These are phyloP conservation scores for Coenobita brevimanus DNA, from an alignment of 1,140 invertebrate species.

Conservation along the genomic window DNA sequence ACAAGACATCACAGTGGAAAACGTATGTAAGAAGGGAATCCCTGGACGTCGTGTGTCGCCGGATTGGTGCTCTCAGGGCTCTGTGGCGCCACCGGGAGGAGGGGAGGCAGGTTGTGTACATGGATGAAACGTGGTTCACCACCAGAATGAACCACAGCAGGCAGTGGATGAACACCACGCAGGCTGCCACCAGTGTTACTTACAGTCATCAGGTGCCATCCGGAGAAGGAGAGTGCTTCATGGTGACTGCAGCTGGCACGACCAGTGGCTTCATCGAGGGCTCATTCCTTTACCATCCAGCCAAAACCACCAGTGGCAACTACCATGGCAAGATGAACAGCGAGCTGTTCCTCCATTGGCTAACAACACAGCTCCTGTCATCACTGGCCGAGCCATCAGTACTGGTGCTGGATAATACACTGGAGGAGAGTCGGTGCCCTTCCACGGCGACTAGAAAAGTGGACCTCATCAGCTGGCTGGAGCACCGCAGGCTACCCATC, in stretches of 20 bases:
- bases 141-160: no score
- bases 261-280: neutral
- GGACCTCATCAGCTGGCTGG: no score
- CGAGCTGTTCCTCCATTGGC: neutral
- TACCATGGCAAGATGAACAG: conserved; percentile 12
- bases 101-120: no score
- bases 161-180: conserved; percentile 12
- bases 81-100: neutral
- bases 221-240: neutral
- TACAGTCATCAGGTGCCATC: no score
- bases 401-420: conserved; percentile 2
- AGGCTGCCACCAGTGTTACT: conserved; percentile 8
- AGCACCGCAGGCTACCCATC: no score
- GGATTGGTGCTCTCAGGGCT: neutral
- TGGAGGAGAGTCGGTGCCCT: no score
- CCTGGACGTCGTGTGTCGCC: no score
- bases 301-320: neutral
- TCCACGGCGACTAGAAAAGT: neutral
- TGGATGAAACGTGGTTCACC: no score
- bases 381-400: neutral
- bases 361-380: conserved; percentile 1
- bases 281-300: neutral
- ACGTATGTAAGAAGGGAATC: neutral
- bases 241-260: conserved; percentile 10
- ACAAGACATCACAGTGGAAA: no score